Conservation (phyloP, 2,888 invertebrate species). For the Cheilosia vernalis region DNA sequence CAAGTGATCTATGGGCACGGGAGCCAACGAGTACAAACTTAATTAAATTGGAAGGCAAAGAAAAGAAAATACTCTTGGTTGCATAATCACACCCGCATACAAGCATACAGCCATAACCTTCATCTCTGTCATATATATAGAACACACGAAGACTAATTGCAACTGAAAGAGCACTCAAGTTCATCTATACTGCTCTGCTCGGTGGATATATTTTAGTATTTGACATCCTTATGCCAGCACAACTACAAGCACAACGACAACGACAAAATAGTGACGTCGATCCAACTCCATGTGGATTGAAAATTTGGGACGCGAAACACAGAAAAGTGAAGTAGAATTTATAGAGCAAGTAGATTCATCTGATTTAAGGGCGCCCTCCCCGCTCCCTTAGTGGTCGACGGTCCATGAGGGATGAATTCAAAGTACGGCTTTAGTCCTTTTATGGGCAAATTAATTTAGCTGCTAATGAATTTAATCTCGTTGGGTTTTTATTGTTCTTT, state of each 20-base stretch:
- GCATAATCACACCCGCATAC: slow-evolving; percentile 13
- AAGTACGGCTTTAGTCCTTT: slow-evolving; percentile 33
- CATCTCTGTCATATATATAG: slow-evolving; percentile 38
- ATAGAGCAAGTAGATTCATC: slow-evolving; percentile 25
- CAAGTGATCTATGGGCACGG: slow-evolving; percentile 53
- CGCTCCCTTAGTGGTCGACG: not conserved
- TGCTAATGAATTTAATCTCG: slow-evolving; percentile 70
- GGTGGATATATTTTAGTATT: slow-evolving; percentile 26
- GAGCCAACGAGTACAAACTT: slow-evolving; percentile 39
- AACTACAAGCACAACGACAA: not conserved
- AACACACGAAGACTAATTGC: slow-evolving; percentile 65
- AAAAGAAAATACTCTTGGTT: slow-evolving; percentile 28
- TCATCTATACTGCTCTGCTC: slow-evolving; percentile 24
- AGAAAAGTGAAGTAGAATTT: slow-evolving; percentile 42
- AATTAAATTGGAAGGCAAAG: slow-evolving; percentile 58
- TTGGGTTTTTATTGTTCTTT: slow-evolving; percentile 57
- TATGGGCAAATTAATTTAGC: slow-evolving; percentile 63
- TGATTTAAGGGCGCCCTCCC: slow-evolving; percentile 5
- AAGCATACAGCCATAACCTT: slow-evolving; percentile 14
- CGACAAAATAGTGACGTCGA: slow-evolving; percentile 33
- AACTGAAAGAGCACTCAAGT: slow-evolving; percentile 62
- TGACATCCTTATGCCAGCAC: slow-evolving; percentile 13
- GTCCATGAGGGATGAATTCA: not conserved
- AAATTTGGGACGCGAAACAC: slow-evolving; percentile 45
- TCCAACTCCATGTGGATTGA: slow-evolving; percentile 42